phyloP scores from a whole-genome alignment of 1,140 invertebrate genomes.

The Pygmarrhopalites habei region DNA sequence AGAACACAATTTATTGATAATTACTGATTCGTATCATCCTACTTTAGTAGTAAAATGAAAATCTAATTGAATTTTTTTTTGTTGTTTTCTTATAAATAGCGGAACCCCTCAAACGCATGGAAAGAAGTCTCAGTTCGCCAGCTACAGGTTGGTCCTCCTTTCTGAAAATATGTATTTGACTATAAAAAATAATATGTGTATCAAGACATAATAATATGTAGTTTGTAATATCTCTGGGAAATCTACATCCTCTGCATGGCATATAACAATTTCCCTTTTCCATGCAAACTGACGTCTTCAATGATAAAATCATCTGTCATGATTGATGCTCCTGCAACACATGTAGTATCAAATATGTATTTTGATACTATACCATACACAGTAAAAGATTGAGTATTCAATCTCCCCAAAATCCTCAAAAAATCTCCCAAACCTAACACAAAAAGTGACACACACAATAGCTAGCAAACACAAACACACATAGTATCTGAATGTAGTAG shows the following conservation, averaged over 20 bases:
- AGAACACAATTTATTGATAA: background rate
- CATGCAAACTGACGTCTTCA: background rate
- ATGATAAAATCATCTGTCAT: slow-evolving; percentile 20
- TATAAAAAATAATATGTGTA: too few species aligned
- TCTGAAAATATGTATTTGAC: too few species aligned
- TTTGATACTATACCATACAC: too few species aligned
- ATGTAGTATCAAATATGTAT: slow-evolving; percentile 1
- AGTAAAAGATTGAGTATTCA: background rate
- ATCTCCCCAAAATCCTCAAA: background rate
- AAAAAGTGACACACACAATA: background rate
- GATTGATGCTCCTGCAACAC: slow-evolving; percentile 15
- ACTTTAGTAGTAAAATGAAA: too few species aligned
- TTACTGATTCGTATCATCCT: too few species aligned
- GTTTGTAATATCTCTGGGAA: too few species aligned
- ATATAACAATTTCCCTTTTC: background rate
- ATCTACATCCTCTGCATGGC: background rate
- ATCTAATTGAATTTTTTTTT: slow-evolving; percentile 5
- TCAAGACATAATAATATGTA: too few species aligned
- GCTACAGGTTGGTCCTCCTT: slow-evolving; percentile 38
- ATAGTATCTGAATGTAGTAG: too few species aligned
- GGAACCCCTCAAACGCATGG: slow-evolving; percentile 39
- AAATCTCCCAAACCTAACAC: background rate
- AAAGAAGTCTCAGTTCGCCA: slow-evolving; percentile 39
- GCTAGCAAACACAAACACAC: too few species aligned
- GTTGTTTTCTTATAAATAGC: slow-evolving; percentile 38